These are phyloP conservation scores for Selene dorsalis DNA, from an alignment of 2,797 vertebrate species.

Conservation along the genomic window DNA sequence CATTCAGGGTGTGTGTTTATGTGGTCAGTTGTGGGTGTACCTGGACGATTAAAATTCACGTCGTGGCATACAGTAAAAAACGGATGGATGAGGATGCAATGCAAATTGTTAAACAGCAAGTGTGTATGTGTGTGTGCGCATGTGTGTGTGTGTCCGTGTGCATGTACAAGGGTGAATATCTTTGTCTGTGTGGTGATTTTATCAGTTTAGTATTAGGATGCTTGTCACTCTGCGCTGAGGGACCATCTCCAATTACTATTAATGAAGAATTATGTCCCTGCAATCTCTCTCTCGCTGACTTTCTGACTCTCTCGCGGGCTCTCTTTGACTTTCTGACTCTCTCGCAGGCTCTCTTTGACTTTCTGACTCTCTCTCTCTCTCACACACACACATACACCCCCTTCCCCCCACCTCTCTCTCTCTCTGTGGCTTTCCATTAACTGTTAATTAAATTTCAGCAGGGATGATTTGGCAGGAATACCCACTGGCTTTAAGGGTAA, in stretches of 20 bases:
- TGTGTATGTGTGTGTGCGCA: not conserved
- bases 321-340: conserved; percentile 7
- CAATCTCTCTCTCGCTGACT: not conserved
- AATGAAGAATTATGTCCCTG: conserved; percentile 78
- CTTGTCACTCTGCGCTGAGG: conserved; percentile 71
- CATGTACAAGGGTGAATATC: conserved; percentile 28
- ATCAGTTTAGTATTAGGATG: conserved; percentile 74
- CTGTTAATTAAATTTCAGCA: conserved; percentile 83
- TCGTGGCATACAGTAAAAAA: conserved; percentile 30
- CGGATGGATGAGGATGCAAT: conserved; percentile 35
- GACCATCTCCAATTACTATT: conserved; percentile 75
- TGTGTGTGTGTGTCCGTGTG: conserved; percentile 5
- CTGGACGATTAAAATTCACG: conserved; percentile 48
- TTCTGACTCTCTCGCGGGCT: not conserved
- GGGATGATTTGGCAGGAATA: conserved; percentile 78
- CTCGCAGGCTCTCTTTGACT: too few species aligned
- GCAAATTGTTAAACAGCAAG: conserved; percentile 42
- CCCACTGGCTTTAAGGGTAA: conserved; percentile 75
- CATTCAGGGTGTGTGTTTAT: conserved; percentile 4
- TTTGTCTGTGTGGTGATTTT: conserved; percentile 63
- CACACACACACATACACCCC: not conserved
- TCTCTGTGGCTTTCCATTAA: conserved; percentile 58
- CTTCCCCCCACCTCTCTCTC: not conserved
- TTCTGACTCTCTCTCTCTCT: conserved; percentile 10
- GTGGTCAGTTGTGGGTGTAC: conserved; percentile 15